Evolutionary conservation across 2,797 vertebrate species (phyloP), one percentile per base, ranked within the genome.

Genomic region (Syngnathus acus): DNA sequence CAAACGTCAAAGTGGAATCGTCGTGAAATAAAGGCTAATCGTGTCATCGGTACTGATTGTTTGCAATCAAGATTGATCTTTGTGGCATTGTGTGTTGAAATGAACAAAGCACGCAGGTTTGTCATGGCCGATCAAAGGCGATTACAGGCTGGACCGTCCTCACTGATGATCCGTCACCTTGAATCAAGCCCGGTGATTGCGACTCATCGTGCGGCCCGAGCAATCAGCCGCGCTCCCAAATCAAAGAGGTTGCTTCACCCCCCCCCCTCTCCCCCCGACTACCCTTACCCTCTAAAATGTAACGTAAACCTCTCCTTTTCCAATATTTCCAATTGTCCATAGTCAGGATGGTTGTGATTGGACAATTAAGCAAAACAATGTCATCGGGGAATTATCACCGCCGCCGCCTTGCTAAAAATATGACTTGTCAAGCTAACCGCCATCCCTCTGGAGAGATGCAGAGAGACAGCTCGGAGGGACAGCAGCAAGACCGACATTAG

Each of bases 341-440:
- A 11, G 38, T 61, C 10, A 21, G 39, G 4, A 60, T 21, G 58
- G 11, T 60, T 63, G 65, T 70, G 58, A 65, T 61, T 62, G 39
- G 16, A 40, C 45, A 59, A 32, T 16, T 32, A 16, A 14, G 5
- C 54, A 14, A 32, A 55, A 55, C 53, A 55, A 26, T 26, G 10
- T 32, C 4, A 4, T 16, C 50, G 80, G 66, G 74, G 71, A 82
- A 72, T 71, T 9, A 70, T 75, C 72, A 60, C 60, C 64, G 70
- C 65, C 54, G 61, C 55, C 3, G 45, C 9, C 62, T 77, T 67
- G 72, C 72, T 68, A 82, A 89, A 87, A 89, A 89, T 88, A 88
- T 84, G 85, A 87, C 81, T 88, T 88, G 87, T 86, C 84, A 78
- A 75, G 65, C 80, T 74, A 78, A 81, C 78, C 73, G 84, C 79